Conservation (phyloP, 2,888 invertebrate genomes). For the Drosophila prostipennis region DNA sequence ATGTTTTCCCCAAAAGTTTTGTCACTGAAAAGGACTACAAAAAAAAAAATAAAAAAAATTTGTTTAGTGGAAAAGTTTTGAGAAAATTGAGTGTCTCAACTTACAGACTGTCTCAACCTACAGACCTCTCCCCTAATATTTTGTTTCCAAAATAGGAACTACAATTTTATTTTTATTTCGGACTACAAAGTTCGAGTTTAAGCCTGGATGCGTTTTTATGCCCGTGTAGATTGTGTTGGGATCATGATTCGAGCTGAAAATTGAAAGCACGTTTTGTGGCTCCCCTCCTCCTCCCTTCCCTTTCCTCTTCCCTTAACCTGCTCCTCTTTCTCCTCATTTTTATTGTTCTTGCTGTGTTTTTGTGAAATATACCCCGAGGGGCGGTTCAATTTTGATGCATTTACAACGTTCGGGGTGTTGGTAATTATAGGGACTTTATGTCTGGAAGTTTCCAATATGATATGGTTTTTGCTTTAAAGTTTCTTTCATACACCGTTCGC, state of each 20-base stretch:
- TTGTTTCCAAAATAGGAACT: no score
- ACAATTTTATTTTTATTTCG: neutral
- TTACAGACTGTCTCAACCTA: no score
- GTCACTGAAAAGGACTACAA: no score
- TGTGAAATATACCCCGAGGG: conserved; percentile 80
- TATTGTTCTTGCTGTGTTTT: conserved; percentile 22
- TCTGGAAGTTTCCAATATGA: conserved; percentile 83
- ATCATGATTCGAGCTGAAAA: conserved; percentile 45
- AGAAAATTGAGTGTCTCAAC: no score
- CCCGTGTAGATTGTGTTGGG: conserved; percentile 8
- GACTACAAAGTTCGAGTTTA: no score
- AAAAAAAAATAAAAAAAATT: no score
- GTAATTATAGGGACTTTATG: conserved; percentile 84
- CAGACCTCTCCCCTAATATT: no score
- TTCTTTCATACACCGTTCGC: conserved; percentile 38
- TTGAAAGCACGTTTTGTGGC: conserved; percentile 56
- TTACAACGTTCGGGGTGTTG: conserved; percentile 84
- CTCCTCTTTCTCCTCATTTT: conserved; percentile 14
- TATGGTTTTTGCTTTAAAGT: conserved; percentile 59
- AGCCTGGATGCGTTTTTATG: neutral
- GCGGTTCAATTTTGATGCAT: conserved; percentile 84
- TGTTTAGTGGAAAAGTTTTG: no score
- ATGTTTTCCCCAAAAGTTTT: no score
- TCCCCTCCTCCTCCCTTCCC: neutral
- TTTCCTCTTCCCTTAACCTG: neutral